phyloP scores from a whole-genome alignment of 2,888 invertebrate genomes.

The Parapristionchus giblindavisi region DNA sequence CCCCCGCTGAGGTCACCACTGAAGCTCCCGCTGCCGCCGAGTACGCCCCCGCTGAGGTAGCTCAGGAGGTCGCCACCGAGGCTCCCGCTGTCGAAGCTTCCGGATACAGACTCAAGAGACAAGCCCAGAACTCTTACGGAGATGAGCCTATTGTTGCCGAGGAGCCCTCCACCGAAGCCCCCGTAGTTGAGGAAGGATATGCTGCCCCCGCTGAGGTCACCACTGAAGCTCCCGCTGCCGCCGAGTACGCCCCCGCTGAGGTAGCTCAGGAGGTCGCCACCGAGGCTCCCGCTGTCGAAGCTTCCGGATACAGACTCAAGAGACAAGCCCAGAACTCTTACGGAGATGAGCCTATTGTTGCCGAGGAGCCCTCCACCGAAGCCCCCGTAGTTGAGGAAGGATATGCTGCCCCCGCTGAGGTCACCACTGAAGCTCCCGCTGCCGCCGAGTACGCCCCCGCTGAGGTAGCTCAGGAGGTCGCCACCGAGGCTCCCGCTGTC shows the following conservation, averaged over 20 bases:
- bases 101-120: constrained; percentile 37
- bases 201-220: constrained; percentile 45
- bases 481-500: constrained; percentile 41
- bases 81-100: constrained; percentile 33
- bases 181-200: constrained; percentile 39
- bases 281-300: constrained; percentile 38
- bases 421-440: constrained; percentile 34
- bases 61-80: constrained; percentile 28
- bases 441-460: constrained; percentile 42
- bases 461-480: constrained; percentile 11
- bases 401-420: constrained; percentile 44
- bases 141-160: constrained; percentile 32
- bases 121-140: constrained; percentile 53
- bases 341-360: constrained; percentile 45
- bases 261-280: constrained; percentile 38
- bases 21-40: constrained; percentile 40
- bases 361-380: constrained; percentile 40
- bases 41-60: constrained; percentile 21
- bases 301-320: constrained; percentile 10
- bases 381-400: constrained; percentile 50
- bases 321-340: constrained; percentile 50
- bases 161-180: constrained; percentile 37
- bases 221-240: constrained; percentile 23
- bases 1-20: constrained; percentile 43
- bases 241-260: constrained; percentile 39